Conservation (phyloP, 2,113 vertebrate genomes). For the Neolamprologus fasciatus region DNA sequence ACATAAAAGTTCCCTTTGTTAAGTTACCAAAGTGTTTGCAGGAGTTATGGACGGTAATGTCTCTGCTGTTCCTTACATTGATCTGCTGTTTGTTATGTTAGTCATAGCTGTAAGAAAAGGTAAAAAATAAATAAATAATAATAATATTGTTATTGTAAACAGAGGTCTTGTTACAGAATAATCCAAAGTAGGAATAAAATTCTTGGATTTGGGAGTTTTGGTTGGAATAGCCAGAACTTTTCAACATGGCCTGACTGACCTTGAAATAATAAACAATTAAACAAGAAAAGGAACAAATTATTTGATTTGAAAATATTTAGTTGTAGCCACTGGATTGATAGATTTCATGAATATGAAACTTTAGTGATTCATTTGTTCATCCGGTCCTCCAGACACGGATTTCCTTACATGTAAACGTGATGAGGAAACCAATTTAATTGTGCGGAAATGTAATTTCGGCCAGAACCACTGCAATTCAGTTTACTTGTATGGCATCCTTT, state of each 20-base stretch:
- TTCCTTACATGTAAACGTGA: neutral
- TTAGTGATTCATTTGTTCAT: neutral
- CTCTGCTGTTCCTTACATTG: neutral
- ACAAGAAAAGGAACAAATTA: neutral
- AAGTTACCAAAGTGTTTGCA: neutral
- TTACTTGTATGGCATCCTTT: neutral
- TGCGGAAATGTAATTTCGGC: neutral
- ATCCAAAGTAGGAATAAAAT: neutral
- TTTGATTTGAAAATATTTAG: neutral
- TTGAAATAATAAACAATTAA: neutral
- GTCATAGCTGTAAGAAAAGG: neutral
- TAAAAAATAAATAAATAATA: neutral
- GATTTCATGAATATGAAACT: neutral
- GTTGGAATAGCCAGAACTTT: neutral
- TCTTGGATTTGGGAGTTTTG: neutral
- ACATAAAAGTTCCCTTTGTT: neutral
- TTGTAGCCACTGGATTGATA: neutral
- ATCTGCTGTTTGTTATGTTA: neutral
- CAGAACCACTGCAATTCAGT: neutral
- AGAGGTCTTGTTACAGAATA: neutral
- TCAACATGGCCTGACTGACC: neutral
- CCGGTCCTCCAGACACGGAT: neutral
- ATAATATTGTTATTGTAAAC: too few relatives aligned
- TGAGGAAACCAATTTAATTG: neutral
- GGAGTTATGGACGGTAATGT: neutral